Evolutionary conservation across 2,797 vertebrate species (phyloP), one percentile per base, ranked within the genome.

Genomic region (Neomorphus geoffroyi): DNA sequence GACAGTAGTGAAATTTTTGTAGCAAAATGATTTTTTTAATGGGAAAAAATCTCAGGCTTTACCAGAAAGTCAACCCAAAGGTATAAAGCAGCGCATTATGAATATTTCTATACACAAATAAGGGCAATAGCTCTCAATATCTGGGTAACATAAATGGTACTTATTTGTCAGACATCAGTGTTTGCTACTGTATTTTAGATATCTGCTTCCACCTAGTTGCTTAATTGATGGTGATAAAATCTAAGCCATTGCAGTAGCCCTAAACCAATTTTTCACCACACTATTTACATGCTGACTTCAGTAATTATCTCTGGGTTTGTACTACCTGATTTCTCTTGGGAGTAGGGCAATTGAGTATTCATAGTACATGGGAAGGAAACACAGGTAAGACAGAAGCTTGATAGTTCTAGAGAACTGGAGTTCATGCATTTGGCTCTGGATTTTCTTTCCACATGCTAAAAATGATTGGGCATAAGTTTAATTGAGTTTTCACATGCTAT

Each of bases 401-500:
- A 58, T 67, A 73, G 30, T 90, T 94, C 70, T 81, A 32, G 70
- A 82, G 62, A 93, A 54, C 48, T 77, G 60, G 17, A 65, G 33
- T 80, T 95, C 71, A 23, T 80, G 48, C 50, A 39, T 80, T 88
- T 93, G 78, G 74, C 86, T 93, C 33, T 33, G 1, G 67, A 73
- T 92, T 95, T 93, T 91, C 51, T 90, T 91, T 93, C 80, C 64
- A 26, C 85, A 53, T 46, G 27, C 73, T 93, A 93, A 78, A 67
- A 83, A 88, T 95, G 60, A 88, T 94, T 90, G 1, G 54, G 88
- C 83, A 92, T 94, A 80, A 94, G 93, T 83, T 88, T 95, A 94
- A 96, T 94, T 97, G 85, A 96, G 71, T 94, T 98, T 96, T 92
- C 81, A 94, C 87, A 86, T 87, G 87, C 74, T 56, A 96, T 96